A percentile compares a stretch with the other conserved stretches of the same genome.
These are phyloP conservation scores for Apis laboriosa DNA, from an alignment of 1,140 invertebrate genomes.

Conservation along the genomic window DNA sequence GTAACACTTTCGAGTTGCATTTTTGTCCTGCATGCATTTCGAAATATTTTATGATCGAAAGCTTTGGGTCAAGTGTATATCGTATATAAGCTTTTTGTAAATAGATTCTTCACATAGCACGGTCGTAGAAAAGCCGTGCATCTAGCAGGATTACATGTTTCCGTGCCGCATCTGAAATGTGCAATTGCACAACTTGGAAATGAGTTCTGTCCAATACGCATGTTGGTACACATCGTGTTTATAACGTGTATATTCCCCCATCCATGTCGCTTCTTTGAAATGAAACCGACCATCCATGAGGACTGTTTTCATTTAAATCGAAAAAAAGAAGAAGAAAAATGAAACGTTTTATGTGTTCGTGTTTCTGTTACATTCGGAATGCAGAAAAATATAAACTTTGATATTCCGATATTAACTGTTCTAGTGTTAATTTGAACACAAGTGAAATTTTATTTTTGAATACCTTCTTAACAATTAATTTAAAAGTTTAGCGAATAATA, in stretches of 20 bases:
- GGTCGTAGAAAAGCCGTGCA: conserved; percentile 2
- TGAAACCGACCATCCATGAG: conserved; percentile 11
- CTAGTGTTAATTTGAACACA: too few species aligned
- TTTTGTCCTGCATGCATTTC: neutral
- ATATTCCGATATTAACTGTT: too few species aligned
- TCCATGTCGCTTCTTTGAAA: conserved; percentile 24
- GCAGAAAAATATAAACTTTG: too few species aligned
- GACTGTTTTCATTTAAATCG: conserved; percentile 14
- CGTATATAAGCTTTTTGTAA: conserved; percentile 29
- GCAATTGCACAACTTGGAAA: conserved; percentile 67
- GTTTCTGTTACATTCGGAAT: neutral
- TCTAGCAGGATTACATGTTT: conserved; percentile 38
- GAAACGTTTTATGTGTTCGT: neutral
- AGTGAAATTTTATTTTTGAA: too few species aligned
- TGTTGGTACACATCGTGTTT: conserved; percentile 1
- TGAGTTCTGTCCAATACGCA: conserved; percentile 46
- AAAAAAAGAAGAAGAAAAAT: neutral
- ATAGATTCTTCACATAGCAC: conserved; percentile 23
- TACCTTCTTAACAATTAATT: too few species aligned
- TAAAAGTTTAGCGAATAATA: too few species aligned
- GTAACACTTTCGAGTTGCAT: neutral
- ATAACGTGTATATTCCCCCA: conserved; percentile 1
- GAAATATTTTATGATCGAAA: conserved; percentile 35
- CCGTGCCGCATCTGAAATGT: conserved; percentile 47
- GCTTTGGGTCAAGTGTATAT: neutral